phyloP scores from a whole-genome alignment of 2,113 vertebrate species.

The Forbesichthys papilliferus region DNA sequence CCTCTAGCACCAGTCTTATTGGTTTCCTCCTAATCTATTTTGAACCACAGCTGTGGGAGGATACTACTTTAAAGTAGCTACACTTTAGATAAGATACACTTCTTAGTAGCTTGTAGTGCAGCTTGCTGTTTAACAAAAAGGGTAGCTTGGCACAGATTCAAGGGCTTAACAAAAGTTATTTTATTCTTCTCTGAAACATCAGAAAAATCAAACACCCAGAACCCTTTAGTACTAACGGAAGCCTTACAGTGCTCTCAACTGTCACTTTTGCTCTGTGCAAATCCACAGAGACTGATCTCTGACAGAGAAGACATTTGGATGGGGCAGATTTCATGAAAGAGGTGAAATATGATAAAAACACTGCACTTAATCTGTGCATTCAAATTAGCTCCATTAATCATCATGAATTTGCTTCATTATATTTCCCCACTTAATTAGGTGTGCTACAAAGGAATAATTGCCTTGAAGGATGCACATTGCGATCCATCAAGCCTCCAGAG shows the following conservation, averaged over 20 bases:
- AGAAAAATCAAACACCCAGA: slow-evolving; percentile 21
- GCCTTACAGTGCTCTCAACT: slow-evolving; percentile 18
- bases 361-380: slow-evolving; percentile 74
- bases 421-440: slow-evolving; percentile 78
- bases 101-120: no score
- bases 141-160: no score
- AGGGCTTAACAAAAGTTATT: no score
- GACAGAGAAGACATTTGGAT: slow-evolving; percentile 30
- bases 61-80: no score
- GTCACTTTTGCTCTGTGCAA: slow-evolving; percentile 34
- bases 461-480: slow-evolving; percentile 71
- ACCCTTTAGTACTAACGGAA: slow-evolving; percentile 33
- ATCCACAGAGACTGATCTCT: slow-evolving; percentile 39
- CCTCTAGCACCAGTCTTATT: no score
- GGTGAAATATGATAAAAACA: slow-evolving; percentile 71
- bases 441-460: slow-evolving; percentile 77
- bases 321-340: slow-evolving; percentile 51
- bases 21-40: no score
- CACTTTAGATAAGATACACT: no score
- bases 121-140: no score
- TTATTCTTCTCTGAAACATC: background rate
- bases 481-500: slow-evolving; percentile 70
- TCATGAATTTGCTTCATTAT: slow-evolving; percentile 77
- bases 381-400: slow-evolving; percentile 75
- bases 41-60: no score